Percentiles rank a stretch among this genome's conserved stretches.
phyloP scores from a whole-genome alignment of 2,113 vertebrate genomes.

The Pteruthius melanotis region DNA sequence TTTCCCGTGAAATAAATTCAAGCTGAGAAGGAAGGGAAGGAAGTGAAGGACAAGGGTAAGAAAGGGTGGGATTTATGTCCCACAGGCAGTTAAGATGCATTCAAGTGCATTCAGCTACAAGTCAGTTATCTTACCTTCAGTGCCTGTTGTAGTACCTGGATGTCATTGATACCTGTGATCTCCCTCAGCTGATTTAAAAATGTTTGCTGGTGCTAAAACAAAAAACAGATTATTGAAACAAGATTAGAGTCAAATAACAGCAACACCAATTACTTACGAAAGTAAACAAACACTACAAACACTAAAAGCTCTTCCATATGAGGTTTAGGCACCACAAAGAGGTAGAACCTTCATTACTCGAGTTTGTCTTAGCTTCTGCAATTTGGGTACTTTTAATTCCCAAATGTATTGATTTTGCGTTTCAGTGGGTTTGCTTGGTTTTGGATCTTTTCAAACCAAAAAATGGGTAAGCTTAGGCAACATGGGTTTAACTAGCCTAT shows the following conservation, averaged over 20 bases:
- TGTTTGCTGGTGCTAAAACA: slow-evolving; percentile 90
- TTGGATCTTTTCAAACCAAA: not conserved
- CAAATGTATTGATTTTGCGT: not conserved
- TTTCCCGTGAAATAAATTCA: not conserved
- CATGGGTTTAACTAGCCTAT: not conserved
- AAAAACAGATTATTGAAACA: not conserved
- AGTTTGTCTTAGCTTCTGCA: not conserved
- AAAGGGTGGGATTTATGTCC: not conserved
- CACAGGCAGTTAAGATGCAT: not conserved
- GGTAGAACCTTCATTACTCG: accelerated
- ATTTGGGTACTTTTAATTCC: not conserved
- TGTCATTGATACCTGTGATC: slow-evolving; percentile 95
- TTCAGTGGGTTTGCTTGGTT: not conserved
- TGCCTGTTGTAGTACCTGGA: slow-evolving; percentile 94
- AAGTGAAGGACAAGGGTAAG: not conserved
- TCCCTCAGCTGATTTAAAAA: slow-evolving; percentile 97
- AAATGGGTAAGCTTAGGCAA: not conserved
- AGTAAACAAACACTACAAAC: not conserved
- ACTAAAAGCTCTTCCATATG: not conserved
- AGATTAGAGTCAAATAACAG: not conserved
- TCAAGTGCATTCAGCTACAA: not conserved
- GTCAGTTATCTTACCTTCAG: slow-evolving; percentile 82
- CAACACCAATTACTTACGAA: not conserved
- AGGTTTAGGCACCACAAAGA: not conserved
- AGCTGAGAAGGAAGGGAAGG: too few relatives aligned